phyloP scores from a whole-genome alignment of 2,888 invertebrate genomes.

The Drosophila neotestacea region DNA sequence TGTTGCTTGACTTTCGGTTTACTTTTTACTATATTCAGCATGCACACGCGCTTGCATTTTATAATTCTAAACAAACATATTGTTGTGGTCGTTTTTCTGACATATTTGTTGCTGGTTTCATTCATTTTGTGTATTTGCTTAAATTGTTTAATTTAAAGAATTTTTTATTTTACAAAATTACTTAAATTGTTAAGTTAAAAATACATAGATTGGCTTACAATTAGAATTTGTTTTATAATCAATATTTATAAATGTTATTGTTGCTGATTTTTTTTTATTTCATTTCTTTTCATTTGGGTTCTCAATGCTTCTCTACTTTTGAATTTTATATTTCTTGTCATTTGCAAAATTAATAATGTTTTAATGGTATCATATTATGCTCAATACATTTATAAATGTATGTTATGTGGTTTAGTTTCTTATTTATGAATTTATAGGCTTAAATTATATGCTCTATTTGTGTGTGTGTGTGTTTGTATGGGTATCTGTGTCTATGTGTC shows the following conservation, averaged over 20 bases:
- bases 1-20: conserved; percentile 54
- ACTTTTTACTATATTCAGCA: conserved; percentile 38
- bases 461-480: conserved; percentile 40
- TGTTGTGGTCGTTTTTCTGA: conserved; percentile 51
- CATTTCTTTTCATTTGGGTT: conserved; percentile 34
- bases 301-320: conserved; percentile 59
- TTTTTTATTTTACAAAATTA: conserved; percentile 77
- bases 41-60: conserved; percentile 24
- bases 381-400: conserved; percentile 69
- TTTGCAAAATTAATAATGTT: conserved; percentile 46
- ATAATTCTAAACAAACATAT: conserved; percentile 41
- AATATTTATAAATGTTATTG: conserved; percentile 58
- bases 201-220: conserved; percentile 74
- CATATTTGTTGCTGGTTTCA: conserved; percentile 47
- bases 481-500: conserved; percentile 32
- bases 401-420: conserved; percentile 55
- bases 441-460: conserved; percentile 68
- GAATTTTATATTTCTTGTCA: conserved; percentile 45
- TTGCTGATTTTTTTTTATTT: conserved; percentile 46
- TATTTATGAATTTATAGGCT: conserved; percentile 62
- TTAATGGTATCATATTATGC: conserved; percentile 38
- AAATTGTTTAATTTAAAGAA: conserved; percentile 73
- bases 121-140: conserved; percentile 54
- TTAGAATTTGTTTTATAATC: conserved; percentile 73
- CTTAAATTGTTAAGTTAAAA: conserved; percentile 73